A percentile compares a stretch with the other conserved stretches of the same genome.
phyloP scores from a whole-genome alignment of 2,888 invertebrate species.

The Augiades crinisus region DNA sequence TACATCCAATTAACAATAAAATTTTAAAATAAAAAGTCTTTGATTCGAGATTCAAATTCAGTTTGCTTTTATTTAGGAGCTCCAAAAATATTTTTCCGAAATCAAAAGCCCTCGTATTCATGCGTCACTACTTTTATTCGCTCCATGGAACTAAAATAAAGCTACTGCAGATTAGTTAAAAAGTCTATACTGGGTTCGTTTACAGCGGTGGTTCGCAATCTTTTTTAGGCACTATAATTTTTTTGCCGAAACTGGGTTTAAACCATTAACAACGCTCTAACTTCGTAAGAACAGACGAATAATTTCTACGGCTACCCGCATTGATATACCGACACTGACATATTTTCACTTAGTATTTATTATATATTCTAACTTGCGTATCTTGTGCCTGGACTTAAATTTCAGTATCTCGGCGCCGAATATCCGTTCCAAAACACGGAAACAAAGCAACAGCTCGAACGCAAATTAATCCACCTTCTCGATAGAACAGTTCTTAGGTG shows the following conservation, averaged over 20 bases:
- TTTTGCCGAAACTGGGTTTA: too few relatives aligned
- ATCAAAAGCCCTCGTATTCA: conserved; percentile 23
- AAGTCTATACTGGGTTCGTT: neutral
- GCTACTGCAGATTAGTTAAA: neutral
- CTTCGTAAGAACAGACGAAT: too few relatives aligned
- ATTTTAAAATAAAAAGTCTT: conserved; percentile 16
- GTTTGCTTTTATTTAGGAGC: conserved; percentile 15
- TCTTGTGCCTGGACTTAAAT: too few relatives aligned
- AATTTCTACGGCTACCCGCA: too few relatives aligned
- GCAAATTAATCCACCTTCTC: conserved; percentile 25
- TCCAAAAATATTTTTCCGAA: conserved; percentile 21
- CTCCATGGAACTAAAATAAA: conserved; percentile 17
- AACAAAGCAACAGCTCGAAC: conserved; percentile 1
- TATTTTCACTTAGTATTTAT: too few relatives aligned
- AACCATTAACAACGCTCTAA: too few relatives aligned
- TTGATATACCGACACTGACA: too few relatives aligned
- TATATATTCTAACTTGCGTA: too few relatives aligned
- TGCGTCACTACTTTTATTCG: conserved; percentile 20
- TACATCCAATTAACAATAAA: conserved; percentile 14
- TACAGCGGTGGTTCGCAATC: too few relatives aligned
- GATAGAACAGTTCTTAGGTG: conserved; percentile 9
- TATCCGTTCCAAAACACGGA: neutral
- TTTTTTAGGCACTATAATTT: too few relatives aligned
- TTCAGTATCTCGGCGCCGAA: too few relatives aligned
- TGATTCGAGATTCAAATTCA: conserved; percentile 9